Evolutionary conservation across 2,888 invertebrate species (phyloP).

Genomic region (Morpho deidamia): DNA sequence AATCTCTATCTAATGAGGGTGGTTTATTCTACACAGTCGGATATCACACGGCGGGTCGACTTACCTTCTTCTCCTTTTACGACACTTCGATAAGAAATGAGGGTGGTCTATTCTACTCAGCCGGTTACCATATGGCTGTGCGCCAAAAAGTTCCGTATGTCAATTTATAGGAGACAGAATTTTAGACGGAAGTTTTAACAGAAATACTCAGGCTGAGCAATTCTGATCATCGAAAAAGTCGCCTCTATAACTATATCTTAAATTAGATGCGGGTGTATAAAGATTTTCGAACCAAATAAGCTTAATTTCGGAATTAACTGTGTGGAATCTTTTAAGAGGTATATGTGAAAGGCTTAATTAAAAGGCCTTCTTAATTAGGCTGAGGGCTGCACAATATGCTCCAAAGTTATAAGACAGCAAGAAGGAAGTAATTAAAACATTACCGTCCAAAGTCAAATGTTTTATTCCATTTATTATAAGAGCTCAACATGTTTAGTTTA

Average conservation of each 20-base stretch:
- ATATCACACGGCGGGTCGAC: no score
- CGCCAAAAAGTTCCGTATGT: no score
- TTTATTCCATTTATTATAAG: constrained; percentile 42
- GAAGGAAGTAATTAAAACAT: constrained; percentile 63
- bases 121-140: no score
- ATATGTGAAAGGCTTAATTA: constrained; percentile 50
- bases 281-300: not conserved
- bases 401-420: constrained; percentile 54
- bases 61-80: no score
- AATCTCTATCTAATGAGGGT: no score
- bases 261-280: not conserved
- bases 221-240: no score
- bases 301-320: constrained; percentile 15
- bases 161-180: no score
- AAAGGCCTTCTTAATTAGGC: constrained; percentile 53
- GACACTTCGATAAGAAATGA: no score
- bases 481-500: constrained; percentile 48
- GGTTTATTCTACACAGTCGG: no score
- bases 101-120: no score
- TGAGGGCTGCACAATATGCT: constrained; percentile 41
- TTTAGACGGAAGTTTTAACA: no score
- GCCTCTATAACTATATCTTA: not conserved
- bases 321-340: constrained; percentile 31
- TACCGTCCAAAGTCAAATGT: constrained; percentile 50
- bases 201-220: no score